Percentiles rank a stretch among this genome's conserved stretches.
These are phyloP conservation scores for Ramphastos sulfuratus DNA, from an alignment of 2,113 vertebrate genomes.

Conservation along the genomic window DNA sequence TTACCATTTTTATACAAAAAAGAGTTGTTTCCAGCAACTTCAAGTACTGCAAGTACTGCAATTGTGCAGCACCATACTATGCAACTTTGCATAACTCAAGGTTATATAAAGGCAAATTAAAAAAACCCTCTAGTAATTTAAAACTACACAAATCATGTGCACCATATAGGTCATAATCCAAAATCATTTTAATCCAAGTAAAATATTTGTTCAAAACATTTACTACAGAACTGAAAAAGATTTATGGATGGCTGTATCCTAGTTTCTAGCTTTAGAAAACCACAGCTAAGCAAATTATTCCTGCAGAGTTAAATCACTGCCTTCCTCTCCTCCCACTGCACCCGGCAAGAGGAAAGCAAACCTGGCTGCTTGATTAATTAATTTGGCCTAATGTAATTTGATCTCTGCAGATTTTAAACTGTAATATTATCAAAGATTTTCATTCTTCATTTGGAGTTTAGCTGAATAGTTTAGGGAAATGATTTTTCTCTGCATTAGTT, in stretches of 20 bases:
- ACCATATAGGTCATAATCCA: slow-evolving; percentile 48
- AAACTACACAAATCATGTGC: slow-evolving; percentile 68
- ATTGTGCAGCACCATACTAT: neutral
- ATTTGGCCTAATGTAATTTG: slow-evolving; percentile 14
- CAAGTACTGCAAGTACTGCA: slow-evolving; percentile 63
- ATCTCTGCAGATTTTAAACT: slow-evolving; percentile 53
- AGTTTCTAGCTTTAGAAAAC: slow-evolving; percentile 48
- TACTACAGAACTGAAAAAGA: slow-evolving; percentile 36
- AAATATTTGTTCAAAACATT: slow-evolving; percentile 51
- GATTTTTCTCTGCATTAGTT: neutral
- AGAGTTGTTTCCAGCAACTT: slow-evolving; percentile 73
- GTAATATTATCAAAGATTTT: slow-evolving; percentile 17
- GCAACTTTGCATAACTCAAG: slow-evolving; percentile 44
- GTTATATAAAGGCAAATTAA: slow-evolving; percentile 72
- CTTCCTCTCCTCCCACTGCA: slow-evolving; percentile 5
- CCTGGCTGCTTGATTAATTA: slow-evolving; percentile 34
- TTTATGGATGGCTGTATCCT: slow-evolving; percentile 63
- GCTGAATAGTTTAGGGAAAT: slow-evolving; percentile 10
- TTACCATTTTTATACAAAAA: slow-evolving; percentile 57
- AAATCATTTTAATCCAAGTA: slow-evolving; percentile 41
- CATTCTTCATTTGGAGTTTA: neutral
- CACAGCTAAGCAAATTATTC: slow-evolving; percentile 33
- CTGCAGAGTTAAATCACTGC: slow-evolving; percentile 37
- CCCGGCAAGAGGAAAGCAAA: slow-evolving; percentile 24
- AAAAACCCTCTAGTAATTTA: slow-evolving; percentile 58